Evolutionary conservation across 2,888 invertebrate genomes (phyloP).

Genomic region (Odontocerum albicorne): DNA sequence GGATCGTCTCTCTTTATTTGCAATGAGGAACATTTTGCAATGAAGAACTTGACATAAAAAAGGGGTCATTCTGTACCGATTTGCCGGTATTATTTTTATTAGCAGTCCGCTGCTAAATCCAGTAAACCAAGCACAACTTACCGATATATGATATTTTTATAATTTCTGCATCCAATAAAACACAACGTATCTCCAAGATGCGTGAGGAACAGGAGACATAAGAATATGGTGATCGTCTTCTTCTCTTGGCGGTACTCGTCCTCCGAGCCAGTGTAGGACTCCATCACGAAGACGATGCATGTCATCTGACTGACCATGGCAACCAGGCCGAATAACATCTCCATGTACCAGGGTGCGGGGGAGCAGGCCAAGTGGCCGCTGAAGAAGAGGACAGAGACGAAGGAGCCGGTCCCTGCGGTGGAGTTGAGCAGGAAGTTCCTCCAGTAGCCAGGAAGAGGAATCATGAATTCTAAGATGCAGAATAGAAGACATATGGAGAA

Average conservation of each 20-base stretch:
- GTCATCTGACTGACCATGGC: neutral
- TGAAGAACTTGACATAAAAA: too few relatives aligned
- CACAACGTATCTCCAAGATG: conserved; percentile 4
- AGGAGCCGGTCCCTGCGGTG: conserved; percentile 6
- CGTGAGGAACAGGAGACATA: neutral
- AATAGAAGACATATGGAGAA: neutral
- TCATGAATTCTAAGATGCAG: neutral
- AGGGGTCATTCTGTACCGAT: too few relatives aligned
- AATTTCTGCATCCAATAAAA: conserved; percentile 4
- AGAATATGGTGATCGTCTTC: neutral
- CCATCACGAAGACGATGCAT: neutral
- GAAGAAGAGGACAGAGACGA: conserved; percentile 5
- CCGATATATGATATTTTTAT: too few relatives aligned
- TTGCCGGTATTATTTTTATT: too few relatives aligned
- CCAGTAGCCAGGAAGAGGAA: neutral
- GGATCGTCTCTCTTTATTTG: too few relatives aligned
- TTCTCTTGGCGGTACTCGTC: neutral
- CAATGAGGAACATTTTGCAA: too few relatives aligned
- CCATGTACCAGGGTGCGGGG: conserved; percentile 9
- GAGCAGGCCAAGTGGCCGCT: conserved; percentile 12
- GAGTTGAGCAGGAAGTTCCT: conserved; percentile 7
- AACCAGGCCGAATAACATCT: conserved; percentile 1
- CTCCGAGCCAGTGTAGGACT: neutral
- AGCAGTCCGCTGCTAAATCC: too few relatives aligned
- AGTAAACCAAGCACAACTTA: too few relatives aligned